phyloP scores from a whole-genome alignment of 2,113 vertebrate species.

The Heloderma charlesbogerti region DNA sequence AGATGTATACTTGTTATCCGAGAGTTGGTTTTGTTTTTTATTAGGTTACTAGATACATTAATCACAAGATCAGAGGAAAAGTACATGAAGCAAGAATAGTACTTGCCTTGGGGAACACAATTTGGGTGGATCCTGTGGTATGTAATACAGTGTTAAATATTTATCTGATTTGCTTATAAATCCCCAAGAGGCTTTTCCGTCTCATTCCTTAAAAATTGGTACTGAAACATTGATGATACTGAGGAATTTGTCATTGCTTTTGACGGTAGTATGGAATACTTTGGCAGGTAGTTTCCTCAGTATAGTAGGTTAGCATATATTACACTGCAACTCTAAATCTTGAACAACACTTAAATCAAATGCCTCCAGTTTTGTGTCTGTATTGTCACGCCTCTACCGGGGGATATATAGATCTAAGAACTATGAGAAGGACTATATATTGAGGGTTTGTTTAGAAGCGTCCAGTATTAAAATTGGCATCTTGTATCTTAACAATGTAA shows the following conservation, averaged over 20 bases:
- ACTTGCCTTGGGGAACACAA: slow-evolving; percentile 83
- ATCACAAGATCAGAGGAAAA: slow-evolving; percentile 85
- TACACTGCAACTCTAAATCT: neutral
- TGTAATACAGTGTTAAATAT: slow-evolving; percentile 38
- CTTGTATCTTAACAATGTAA: neutral
- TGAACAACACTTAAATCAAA: neutral
- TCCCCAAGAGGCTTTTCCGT: neutral
- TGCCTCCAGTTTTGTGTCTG: neutral
- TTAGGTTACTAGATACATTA: slow-evolving; percentile 87
- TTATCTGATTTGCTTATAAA: neutral
- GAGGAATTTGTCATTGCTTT: neutral
- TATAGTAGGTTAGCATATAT: neutral
- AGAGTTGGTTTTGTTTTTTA: slow-evolving; percentile 35
- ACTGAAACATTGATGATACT: neutral
- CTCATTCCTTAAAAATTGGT: neutral
- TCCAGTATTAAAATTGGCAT: neutral
- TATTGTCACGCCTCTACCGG: neutral
- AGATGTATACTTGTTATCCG: neutral
- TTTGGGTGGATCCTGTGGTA: slow-evolving; percentile 94
- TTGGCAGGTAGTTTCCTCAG: neutral
- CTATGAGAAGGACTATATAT: neutral
- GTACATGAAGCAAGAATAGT: slow-evolving; percentile 86
- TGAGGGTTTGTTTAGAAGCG: neutral
- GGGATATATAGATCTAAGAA: neutral
- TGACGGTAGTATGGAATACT: neutral